A percentile compares a stretch with the other conserved stretches of the same genome.
Conservation (phyloP, 2,888 invertebrate genomes). For the Silvanus unidentatus region DNA sequence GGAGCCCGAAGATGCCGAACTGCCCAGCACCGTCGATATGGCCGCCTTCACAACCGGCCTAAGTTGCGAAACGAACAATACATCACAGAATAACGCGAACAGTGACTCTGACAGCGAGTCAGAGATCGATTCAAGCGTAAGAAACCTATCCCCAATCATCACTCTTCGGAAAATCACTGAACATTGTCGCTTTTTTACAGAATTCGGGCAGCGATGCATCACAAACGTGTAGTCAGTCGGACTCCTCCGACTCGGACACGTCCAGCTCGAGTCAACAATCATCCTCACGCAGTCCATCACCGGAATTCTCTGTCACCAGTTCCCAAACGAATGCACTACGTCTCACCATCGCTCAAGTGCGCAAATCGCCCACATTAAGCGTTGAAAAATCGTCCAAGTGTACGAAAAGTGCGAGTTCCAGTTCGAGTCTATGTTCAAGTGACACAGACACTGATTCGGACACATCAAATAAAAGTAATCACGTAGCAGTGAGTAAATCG, state of each 20-base stretch:
- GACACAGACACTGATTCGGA: slow-evolving; percentile 51
- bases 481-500: neutral
- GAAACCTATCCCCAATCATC: slow-evolving; percentile 8
- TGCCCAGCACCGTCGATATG: slow-evolving; percentile 63
- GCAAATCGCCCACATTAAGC: slow-evolving; percentile 46
- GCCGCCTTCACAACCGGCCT: slow-evolving; percentile 56
- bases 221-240: slow-evolving; percentile 44
- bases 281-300: slow-evolving; percentile 41
- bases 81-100: slow-evolving; percentile 27
- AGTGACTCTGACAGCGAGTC: slow-evolving; percentile 56
- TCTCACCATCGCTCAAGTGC: slow-evolving; percentile 57
- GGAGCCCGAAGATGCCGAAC: slow-evolving; percentile 57
- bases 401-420: slow-evolving; percentile 48
- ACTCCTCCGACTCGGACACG: slow-evolving; percentile 44
- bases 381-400: slow-evolving; percentile 41
- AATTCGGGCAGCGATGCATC: slow-evolving; percentile 48
- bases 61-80: slow-evolving; percentile 32
- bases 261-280: slow-evolving; percentile 43
- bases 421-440: slow-evolving; percentile 45
- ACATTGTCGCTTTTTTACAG: too few species aligned
- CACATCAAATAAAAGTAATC: slow-evolving; percentile 11
- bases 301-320: slow-evolving; percentile 58
- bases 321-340: slow-evolving; percentile 56
- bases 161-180: too few species aligned
- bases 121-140: slow-evolving; percentile 50